These are phyloP conservation scores for Danio aesculapii DNA, from an alignment of 2,797 vertebrate species.

Conservation along the genomic window DNA sequence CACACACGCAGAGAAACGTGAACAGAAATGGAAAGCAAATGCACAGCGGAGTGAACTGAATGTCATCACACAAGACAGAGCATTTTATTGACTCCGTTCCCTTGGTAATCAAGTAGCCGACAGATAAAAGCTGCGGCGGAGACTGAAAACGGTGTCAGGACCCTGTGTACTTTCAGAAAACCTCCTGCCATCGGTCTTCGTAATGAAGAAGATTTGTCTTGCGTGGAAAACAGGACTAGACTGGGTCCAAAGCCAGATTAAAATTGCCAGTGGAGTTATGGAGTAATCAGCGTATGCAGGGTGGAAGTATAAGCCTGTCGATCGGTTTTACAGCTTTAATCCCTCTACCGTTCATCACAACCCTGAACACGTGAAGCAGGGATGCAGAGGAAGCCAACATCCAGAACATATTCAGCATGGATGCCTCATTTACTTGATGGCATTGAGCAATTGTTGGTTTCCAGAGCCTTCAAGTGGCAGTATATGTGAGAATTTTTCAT, in stretches of 20 bases:
- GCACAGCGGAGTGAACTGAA: background rate
- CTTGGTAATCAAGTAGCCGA: background rate
- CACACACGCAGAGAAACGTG: background rate
- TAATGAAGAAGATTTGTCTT: constrained; percentile 37
- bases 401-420: background rate
- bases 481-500: too few relatives aligned
- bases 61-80: constrained; percentile 10
- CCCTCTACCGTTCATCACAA: constrained; percentile 31
- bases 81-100: constrained; percentile 16
- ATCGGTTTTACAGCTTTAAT: constrained; percentile 20
- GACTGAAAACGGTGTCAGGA: constrained; percentile 3
- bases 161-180: constrained; percentile 32
- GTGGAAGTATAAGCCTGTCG: constrained; percentile 23
- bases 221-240: constrained; percentile 14
- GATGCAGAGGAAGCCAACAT: background rate
- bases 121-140: constrained; percentile 21
- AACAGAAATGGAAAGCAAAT: background rate
- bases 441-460: background rate
- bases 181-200: constrained; percentile 19
- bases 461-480: background rate
- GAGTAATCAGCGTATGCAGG: constrained; percentile 31
- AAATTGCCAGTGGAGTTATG: constrained; percentile 30
- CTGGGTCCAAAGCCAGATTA: constrained; percentile 15
- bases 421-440: background rate
- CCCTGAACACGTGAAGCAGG: background rate